Evolutionary conservation across 2,888 invertebrate species (phyloP).

Genomic region (Athrips mouffetella): DNA sequence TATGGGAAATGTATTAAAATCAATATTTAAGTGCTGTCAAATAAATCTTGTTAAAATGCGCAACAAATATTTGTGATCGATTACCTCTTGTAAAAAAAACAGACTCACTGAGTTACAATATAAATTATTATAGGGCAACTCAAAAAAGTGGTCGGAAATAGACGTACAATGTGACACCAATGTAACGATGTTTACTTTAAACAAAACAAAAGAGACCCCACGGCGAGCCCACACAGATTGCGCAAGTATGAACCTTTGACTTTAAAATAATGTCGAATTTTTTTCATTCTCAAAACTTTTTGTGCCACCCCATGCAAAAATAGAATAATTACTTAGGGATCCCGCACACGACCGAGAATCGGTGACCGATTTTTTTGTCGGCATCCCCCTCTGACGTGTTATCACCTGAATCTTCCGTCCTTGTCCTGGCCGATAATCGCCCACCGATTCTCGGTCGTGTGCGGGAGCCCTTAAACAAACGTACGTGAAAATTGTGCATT

Average conservation of each 20-base stretch:
- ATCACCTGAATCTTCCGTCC: too few species aligned
- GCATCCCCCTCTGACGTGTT: too few species aligned
- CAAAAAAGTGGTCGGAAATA: conserved; percentile 29
- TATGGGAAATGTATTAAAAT: not conserved
- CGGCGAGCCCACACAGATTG: conserved; percentile 57
- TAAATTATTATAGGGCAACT: conserved; percentile 14
- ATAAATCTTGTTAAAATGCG: not conserved
- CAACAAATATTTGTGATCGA: not conserved
- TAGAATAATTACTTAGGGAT: too few species aligned
- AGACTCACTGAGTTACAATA: not conserved
- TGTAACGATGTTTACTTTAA: conserved; percentile 50
- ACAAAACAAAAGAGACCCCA: conserved; percentile 41
- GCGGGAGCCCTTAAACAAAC: too few species aligned
- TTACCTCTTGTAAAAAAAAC: not conserved
- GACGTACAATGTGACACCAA: conserved; percentile 25
- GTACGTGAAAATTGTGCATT: too few species aligned
- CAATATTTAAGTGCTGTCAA: not conserved
- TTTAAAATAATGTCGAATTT: not conserved
- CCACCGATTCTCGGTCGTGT: too few species aligned
- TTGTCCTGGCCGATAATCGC: too few species aligned
- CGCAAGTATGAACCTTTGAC: conserved; percentile 25
- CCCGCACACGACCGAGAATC: too few species aligned
- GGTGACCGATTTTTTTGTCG: too few species aligned
- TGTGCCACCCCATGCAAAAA: too few species aligned
- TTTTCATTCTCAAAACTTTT: conserved; percentile 1